Conservation (phyloP, 1,140 invertebrate genomes). For the Musca domestica region DNA sequence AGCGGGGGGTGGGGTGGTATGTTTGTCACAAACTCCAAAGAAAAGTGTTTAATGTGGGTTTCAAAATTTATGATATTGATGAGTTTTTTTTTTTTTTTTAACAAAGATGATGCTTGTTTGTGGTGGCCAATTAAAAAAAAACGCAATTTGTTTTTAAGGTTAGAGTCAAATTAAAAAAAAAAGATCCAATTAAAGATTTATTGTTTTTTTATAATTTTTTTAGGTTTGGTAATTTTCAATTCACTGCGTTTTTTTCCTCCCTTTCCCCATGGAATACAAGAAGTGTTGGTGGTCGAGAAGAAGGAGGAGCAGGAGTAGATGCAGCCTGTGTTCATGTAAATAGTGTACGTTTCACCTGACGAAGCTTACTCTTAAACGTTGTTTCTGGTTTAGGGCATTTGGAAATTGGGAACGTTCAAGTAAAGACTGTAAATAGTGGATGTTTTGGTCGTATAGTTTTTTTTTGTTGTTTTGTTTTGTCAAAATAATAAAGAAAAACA, state of each 20-base stretch:
- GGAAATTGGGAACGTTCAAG: conserved; percentile 83
- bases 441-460: no score
- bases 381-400: conserved; percentile 78
- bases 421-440: conserved; percentile 75
- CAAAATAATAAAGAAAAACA: conserved; percentile 1
- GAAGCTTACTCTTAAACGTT: conserved; percentile 85
- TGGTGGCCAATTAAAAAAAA: no score
- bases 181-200: no score
- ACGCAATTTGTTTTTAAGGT: no score
- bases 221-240: not conserved
- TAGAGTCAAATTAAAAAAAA: no score
- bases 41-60: no score
- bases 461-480: not conserved
- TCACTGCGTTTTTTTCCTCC: not conserved
- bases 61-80: no score
- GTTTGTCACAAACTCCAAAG: conserved; percentile 3
- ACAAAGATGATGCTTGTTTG: no score
- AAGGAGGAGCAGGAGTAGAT: no score
- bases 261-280: not conserved
- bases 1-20: not conserved
- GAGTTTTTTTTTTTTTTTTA: no score
- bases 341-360: no score
- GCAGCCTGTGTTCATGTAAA: no score
- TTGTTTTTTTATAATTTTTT: not conserved
- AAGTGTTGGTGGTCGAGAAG: not conserved